A percentile compares a stretch with the other conserved stretches of the same genome.
These are phyloP conservation scores for Zoanthus sociatus DNA, from an alignment of 92 coral and sea anemone genomes.

Conservation along the genomic window DNA sequence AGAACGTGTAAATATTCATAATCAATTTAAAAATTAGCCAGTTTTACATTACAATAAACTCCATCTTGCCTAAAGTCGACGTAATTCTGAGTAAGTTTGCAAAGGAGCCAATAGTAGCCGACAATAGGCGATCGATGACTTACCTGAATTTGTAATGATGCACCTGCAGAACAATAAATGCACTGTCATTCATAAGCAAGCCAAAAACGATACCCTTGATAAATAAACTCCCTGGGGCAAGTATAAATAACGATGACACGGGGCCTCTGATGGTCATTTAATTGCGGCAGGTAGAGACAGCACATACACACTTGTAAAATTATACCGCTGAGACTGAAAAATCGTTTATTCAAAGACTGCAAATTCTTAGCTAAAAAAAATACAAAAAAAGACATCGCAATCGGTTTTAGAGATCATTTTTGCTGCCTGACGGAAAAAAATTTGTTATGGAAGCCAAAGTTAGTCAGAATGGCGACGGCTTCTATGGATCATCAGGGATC, in stretches of 20 bases:
- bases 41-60: constrained; percentile 66
- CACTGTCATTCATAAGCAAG: constrained; percentile 75
- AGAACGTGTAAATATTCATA: constrained; percentile 45
- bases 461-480: constrained; percentile 50
- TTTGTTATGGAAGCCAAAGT: constrained; percentile 37
- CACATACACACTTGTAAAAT: constrained; percentile 28
- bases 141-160: constrained; percentile 70
- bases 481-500: constrained; percentile 57
- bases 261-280: constrained; percentile 47
- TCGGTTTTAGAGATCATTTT: background rate
- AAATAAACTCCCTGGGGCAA: constrained; percentile 74
- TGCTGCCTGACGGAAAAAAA: background rate
- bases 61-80: constrained; percentile 65
- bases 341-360: background rate
- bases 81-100: constrained; percentile 39
- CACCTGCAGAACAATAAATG: constrained; percentile 91
- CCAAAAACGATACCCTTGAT: constrained; percentile 80
- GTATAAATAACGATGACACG: constrained; percentile 79
- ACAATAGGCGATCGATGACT: constrained; percentile 51
- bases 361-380: background rate
- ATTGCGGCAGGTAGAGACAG: constrained; percentile 11
- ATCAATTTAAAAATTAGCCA: constrained; percentile 41
- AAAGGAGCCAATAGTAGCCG: constrained; percentile 64
- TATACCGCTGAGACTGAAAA: background rate
- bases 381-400: constrained; percentile 6